phyloP scores from a whole-genome alignment of 1,140 invertebrate species.

The Neodiprion fabricii region DNA sequence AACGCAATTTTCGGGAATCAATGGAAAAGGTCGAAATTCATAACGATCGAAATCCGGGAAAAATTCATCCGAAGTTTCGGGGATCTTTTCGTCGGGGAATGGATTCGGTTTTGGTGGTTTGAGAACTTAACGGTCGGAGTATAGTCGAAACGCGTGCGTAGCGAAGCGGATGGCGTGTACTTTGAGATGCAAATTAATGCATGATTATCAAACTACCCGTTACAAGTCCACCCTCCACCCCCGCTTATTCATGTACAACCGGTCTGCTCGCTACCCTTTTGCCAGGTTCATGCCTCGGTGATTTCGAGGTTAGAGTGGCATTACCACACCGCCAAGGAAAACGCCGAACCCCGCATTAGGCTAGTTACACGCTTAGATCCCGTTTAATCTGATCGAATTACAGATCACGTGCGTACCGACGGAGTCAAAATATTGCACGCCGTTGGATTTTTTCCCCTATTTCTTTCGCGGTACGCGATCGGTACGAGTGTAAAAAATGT shows the following conservation, averaged over 20 bases:
- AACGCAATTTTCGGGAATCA: conserved; percentile 13
- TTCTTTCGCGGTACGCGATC: conserved; percentile 14
- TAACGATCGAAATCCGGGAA: conserved; percentile 16
- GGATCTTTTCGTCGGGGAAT: neutral
- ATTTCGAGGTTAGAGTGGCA: conserved; percentile 14
- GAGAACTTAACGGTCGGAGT: conserved; percentile 28
- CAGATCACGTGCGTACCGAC: conserved; percentile 41
- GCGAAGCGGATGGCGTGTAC: conserved; percentile 52
- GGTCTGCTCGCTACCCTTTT: conserved; percentile 18
- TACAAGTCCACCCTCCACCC: conserved; percentile 16
- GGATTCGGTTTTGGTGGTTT: conserved; percentile 18
- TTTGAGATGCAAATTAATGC: conserved; percentile 60
- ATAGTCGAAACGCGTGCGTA: conserved; percentile 49
- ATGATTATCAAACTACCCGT: conserved; percentile 54
- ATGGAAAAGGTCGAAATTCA: conserved; percentile 27
- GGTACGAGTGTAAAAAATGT: neutral
- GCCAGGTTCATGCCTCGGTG: conserved; percentile 6
- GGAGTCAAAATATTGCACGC: conserved; percentile 4
- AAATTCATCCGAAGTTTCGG: neutral
- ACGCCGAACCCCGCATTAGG: conserved; percentile 44
- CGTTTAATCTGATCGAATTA: conserved; percentile 53
- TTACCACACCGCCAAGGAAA: conserved; percentile 19
- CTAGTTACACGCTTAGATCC: conserved; percentile 40
- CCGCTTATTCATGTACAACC: neutral
- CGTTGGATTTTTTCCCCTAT: conserved; percentile 13